Base-by-base conservation (phyloP, 2,113 vertebrate genomes). In the Ivindomyrus marchei region DNA sequence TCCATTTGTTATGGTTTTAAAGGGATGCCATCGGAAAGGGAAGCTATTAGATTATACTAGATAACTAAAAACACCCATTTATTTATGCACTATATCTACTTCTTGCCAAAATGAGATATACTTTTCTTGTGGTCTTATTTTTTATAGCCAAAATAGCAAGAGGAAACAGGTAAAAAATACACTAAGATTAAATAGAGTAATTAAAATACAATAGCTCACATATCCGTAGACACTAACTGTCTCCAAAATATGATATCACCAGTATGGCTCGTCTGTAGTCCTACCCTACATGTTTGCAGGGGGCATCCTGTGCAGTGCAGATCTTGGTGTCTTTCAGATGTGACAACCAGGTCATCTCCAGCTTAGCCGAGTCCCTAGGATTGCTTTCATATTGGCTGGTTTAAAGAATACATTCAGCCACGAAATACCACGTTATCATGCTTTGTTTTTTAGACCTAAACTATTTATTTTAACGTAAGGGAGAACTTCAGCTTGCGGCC, bases 61-160 rank as follows among this genome's bases (percentile, higher is more conserved):
- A 58, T 85, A 46, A 88, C 88, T 90, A 80, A 90, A 92, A 92
- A 91, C 88, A 89, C 90, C 50, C 87, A 91, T 95, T 95, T 58
- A 94, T 95, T 95, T 95, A 95, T 95, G 95, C 95, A 96, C 96
- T 96, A 94, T 94, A 96, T 95, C 95, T 96, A 95, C 92, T 94
- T 93, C 92, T 96, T 96, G 96, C 96, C 96, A 97, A 97, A 97
- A 95, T 95, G 95, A 96, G 95, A 96, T 95, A 95, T 94, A 95
- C 94, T 94, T 95, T 95, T 92, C 91, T 93, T 94, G 95, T 94
- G 94, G 94, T 96, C 93, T 95, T 95, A 94, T 90, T 94, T 96
- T 96, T 95, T 95, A 91, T 95, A 94, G 96, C 95, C 96, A 95
- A 96, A 94, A 94, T 92, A 94, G 52, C 70, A 92, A 53, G 92